Evolutionary conservation across 1,140 invertebrate genomes (phyloP).

Genomic region (Aethina tumida): DNA sequence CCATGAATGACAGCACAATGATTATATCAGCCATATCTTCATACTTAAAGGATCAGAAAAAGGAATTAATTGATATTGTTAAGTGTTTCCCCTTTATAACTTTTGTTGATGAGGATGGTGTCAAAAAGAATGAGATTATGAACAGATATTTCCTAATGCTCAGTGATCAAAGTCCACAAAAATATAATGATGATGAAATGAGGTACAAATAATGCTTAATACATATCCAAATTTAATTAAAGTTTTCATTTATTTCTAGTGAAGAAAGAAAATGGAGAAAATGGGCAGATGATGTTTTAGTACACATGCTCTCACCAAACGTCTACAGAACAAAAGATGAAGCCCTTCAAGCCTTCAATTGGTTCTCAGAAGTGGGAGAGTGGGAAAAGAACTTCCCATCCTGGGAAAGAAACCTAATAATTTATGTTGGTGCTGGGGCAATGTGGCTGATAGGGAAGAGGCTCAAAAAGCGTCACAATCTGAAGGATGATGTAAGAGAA

Average conservation of each 20-base stretch:
- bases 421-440: constrained; percentile 86
- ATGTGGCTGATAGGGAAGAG: constrained; percentile 92
- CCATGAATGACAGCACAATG: constrained; percentile 88
- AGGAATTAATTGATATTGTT: constrained; percentile 58
- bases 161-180: constrained; percentile 10
- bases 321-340: constrained; percentile 83
- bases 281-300: constrained; percentile 86
- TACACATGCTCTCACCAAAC: constrained; percentile 93
- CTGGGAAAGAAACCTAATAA: constrained; percentile 77
- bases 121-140: constrained; percentile 65
- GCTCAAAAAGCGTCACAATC: constrained; percentile 73
- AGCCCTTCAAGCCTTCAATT: constrained; percentile 80
- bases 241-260: constrained; percentile 41
- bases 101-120: constrained; percentile 57
- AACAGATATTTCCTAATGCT: constrained; percentile 96
- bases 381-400: constrained; percentile 84
- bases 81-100: constrained; percentile 72
- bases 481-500: constrained; percentile 80
- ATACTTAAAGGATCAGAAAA: constrained; percentile 54
- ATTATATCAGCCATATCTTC: constrained; percentile 85
- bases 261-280: constrained; percentile 89
- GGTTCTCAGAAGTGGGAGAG: constrained; percentile 83
- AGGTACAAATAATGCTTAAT: constrained; percentile 5
- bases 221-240: neutral
- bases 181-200: constrained; percentile 39